These are phyloP conservation scores for Gryllus bimaculatus DNA, from an alignment of 1,140 invertebrate species.

Conservation along the genomic window DNA sequence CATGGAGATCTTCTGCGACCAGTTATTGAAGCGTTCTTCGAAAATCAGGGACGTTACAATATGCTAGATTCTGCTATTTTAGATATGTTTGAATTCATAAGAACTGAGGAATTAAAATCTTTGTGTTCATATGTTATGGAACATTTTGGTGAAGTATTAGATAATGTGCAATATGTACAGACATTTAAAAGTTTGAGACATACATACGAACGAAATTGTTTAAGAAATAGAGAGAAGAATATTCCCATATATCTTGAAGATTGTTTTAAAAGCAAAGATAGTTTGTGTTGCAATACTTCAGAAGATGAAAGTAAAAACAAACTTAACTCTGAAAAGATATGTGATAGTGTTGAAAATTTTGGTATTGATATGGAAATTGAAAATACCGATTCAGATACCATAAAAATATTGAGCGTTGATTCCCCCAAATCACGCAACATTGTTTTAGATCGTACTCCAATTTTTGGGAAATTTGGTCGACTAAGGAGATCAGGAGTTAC, in stretches of 20 bases:
- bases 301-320: not conserved
- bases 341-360: not conserved
- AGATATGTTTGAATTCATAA: conserved; percentile 98
- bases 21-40: conserved; percentile 90
- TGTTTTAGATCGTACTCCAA: not conserved
- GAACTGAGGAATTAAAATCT: conserved; percentile 92
- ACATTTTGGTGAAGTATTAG: conserved; percentile 86
- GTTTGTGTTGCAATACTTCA: not conserved
- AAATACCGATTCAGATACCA: not conserved
- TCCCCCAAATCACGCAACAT: not conserved
- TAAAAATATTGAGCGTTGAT: not conserved
- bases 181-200: conserved; percentile 88
- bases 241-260: not conserved
- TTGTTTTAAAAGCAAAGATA: not conserved
- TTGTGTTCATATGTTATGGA: conserved; percentile 89
- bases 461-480: not conserved
- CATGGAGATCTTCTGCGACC: conserved; percentile 91
- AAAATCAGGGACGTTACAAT: conserved; percentile 96
- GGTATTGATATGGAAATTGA: not conserved
- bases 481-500: not conserved
- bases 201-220: conserved; percentile 89
- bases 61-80: conserved; percentile 96
- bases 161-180: conserved; percentile 92
- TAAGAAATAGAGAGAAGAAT: conserved; percentile 75
- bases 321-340: not conserved